These are phyloP conservation scores for Ptychodera flava DNA, from an alignment of 35 echinoderm and acorn worm species.

Conservation along the genomic window DNA sequence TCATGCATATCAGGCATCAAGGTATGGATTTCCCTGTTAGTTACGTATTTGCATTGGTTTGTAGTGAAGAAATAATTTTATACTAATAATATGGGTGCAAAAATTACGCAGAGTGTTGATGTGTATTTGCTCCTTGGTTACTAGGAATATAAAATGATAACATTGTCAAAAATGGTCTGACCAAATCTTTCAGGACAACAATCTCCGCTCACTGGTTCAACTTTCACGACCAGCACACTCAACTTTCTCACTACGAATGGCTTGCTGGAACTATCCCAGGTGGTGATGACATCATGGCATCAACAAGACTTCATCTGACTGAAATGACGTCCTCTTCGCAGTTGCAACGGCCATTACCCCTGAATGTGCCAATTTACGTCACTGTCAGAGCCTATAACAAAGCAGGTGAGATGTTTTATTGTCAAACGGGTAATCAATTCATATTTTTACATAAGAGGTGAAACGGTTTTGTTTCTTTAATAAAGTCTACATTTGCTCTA, in stretches of 20 bases:
- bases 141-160: too few species aligned
- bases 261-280: conserved; percentile 37
- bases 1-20: conserved; percentile 20
- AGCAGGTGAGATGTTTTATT: conserved; percentile 11
- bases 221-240: conserved; percentile 39
- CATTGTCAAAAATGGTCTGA: too few species aligned
- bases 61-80: too few species aligned
- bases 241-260: conserved; percentile 48
- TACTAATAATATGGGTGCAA: too few species aligned
- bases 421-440: too few species aligned
- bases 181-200: conserved; percentile 25
- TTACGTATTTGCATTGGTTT: background rate
- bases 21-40: too few species aligned
- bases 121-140: too few species aligned
- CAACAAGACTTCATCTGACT: conserved; percentile 18
- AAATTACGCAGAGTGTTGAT: too few species aligned
- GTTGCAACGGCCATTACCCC: background rate
- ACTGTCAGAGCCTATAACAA: conserved; percentile 14
- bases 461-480: too few species aligned
- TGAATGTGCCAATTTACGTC: conserved; percentile 7
- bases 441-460: too few species aligned
- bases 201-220: conserved; percentile 38
- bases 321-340: conserved; percentile 3
- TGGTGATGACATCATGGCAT: conserved; percentile 7
- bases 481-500: too few species aligned